Base-by-base conservation (phyloP, 92 coral and sea anemone species). In the Hydrozoanthus gracilis region DNA sequence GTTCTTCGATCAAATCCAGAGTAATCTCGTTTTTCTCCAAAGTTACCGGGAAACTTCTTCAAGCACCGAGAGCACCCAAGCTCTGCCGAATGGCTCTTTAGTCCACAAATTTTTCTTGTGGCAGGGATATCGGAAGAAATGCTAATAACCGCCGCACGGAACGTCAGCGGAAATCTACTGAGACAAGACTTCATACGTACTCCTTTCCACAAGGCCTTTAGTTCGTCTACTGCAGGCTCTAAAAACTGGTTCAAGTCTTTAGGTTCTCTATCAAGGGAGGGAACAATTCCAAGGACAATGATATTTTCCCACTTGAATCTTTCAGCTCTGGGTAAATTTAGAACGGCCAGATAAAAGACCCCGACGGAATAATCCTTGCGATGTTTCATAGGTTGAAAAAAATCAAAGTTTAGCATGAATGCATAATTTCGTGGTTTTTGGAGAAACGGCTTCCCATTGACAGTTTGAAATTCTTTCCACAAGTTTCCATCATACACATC, bases 301-400 rank as follows among this genome's bases (percentile, higher is more conserved):
- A 61, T 15, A 12, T 12, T 73, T 73, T 73, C 77, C 77, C 77
- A 73, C 15, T 73, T 73, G 15, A 73, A 73, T 73, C 77, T 4
- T 14, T 73, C 20, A 13, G 55, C 54, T 73, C 77, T 73, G 4
- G 77, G 77, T 2, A 73, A n/a, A 14, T 73, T 73, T 45, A 67
- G 20, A 8, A 79, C 92, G 35, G 83, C 93, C 35, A 93, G 64
- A 66, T 91, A 93, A 51, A 92, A 87, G 9, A 92, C 95, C 14
- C 95, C 93, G 39, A 92, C 95, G 35, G 93, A 92, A 51, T 92
- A 90, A 77, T 92, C 95, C 62, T 92, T 90, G 14, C 93, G 72
- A 11, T 78, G 88, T 18, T 92, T 93, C 91, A 93, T 86, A 17
- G 92, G 93, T 51, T 93, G 93, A 88, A 93, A 90, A 56, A 88